A percentile compares a stretch with the other conserved stretches of the same genome.
These are phyloP conservation scores for Lineus longissimus DNA, from an alignment of 1,140 invertebrate genomes.

Conservation along the genomic window DNA sequence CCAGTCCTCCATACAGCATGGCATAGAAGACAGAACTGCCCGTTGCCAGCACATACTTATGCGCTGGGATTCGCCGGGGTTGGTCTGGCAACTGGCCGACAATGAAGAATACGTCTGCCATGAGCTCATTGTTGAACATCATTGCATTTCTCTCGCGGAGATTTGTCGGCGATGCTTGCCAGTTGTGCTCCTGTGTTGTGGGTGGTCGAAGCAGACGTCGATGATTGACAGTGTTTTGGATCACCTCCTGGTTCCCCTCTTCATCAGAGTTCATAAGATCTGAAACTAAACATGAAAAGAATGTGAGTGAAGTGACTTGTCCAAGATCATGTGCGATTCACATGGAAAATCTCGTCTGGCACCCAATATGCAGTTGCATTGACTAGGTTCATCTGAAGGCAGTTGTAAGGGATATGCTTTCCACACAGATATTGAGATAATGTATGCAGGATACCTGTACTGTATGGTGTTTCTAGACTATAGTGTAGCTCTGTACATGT, in stretches of 20 bases:
- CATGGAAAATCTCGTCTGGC: too few species aligned
- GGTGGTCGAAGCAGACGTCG: conserved; percentile 9
- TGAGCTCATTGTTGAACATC: conserved; percentile 75
- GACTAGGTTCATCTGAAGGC: too few species aligned
- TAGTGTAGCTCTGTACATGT: too few species aligned
- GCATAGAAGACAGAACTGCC: conserved; percentile 82
- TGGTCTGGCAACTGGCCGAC: conserved; percentile 59
- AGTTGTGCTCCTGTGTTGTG: conserved; percentile 68
- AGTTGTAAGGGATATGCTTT: too few species aligned
- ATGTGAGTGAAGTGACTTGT: too few species aligned
- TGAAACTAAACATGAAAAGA: too few species aligned
- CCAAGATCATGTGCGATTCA: too few species aligned
- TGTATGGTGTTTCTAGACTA: too few species aligned
- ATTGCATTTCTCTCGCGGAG: conserved; percentile 73
- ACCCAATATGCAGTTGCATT: too few species aligned
- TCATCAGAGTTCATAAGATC: conserved; percentile 27
- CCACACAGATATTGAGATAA: too few species aligned
- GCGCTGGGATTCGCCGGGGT: conserved; percentile 70
- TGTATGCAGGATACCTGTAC: too few species aligned
- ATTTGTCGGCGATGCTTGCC: conserved; percentile 61
- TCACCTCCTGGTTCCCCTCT: conserved; percentile 49
- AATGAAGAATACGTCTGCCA: conserved; percentile 75
- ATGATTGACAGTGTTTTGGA: conserved; percentile 36
- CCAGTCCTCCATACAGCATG: conserved; percentile 75
- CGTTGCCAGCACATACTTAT: conserved; percentile 77